Evolutionary conservation across 2,888 invertebrate genomes (phyloP).

Genomic region (Microctonus brassicae): DNA sequence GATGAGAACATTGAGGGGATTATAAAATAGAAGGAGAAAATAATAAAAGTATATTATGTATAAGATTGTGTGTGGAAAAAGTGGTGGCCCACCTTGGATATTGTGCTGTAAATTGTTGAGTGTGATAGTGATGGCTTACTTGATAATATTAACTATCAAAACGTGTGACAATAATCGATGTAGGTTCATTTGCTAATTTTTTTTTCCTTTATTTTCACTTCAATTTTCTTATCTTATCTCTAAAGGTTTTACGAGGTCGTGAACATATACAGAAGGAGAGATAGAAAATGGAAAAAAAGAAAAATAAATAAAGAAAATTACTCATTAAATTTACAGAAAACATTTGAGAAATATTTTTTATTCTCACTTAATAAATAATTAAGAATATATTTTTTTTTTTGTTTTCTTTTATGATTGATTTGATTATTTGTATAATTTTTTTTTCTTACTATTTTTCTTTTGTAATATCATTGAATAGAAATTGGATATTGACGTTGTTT

Average conservation of each 20-base stretch:
- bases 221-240: constrained; percentile 23
- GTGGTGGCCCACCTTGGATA: not conserved
- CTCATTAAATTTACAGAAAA: not conserved
- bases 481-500: not conserved
- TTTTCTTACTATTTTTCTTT: not conserved
- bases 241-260: constrained; percentile 17
- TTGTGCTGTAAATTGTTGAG: not conserved
- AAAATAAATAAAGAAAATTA: too few species aligned
- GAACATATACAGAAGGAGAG: not conserved
- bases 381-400: not conserved
- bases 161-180: not conserved
- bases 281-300: not conserved
- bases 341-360: not conserved
- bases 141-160: not conserved
- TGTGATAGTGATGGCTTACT: not conserved
- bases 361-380: not conserved
- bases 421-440: not conserved
- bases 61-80: not conserved
- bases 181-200: not conserved
- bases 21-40: not conserved
- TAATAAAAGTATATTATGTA: not conserved
- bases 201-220: not conserved
- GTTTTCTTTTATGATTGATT: not conserved
- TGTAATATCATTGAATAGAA: not conserved
- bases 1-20: not conserved